Evolutionary conservation across 2,888 invertebrate species (phyloP), one percentile per base, ranked within the genome.

Genomic region (Mesoligia furuncula): DNA sequence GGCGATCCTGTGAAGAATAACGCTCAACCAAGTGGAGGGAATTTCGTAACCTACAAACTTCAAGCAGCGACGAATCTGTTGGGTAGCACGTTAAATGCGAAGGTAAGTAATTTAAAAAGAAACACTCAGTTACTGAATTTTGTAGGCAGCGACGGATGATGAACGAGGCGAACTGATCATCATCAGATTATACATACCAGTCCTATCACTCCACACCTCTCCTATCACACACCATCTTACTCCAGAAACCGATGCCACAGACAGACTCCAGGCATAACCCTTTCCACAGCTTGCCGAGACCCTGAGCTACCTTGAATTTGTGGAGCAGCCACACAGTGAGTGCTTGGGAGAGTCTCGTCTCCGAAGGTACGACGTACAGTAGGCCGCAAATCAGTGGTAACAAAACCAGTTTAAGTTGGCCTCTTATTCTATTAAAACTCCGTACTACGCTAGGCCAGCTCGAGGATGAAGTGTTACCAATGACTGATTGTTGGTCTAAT

Each of bases 21-120:
- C n/a, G 59, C 42, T 42, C 87, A 91, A 57, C 82, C 89, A 4
- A 71, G 87, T 11, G 89, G 85, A 31, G 91, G 90, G 4, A 93
- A 92, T 67, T 83, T 93, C 3, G 87, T 93, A 17, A 84, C 91
- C 0, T 87, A 92, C 59, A 95, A 94, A 81, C 64, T 93, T 2
- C 91, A 94, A 67, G 85, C 92, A 5, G 90, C 90, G 11, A 87
- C 90, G 13, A 91, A 85, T 57, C 74, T 91, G 2, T 75, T 94
- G 0, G 91, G 87, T 27, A 88, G 87, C 65, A 81, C 90, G 36
- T 71, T 91, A 45, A 88, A 91, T 76, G 84, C 90, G 1, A 89
- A 91, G 87, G 91, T 92, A 82, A 72, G 91, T 92, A 82, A 72
- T 69, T 75, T 20, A 31, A 36, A 59, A 57, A 24, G 27, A 39